phyloP scores from a whole-genome alignment of 2,113 vertebrate species.

The Triplophysa dalaica region DNA sequence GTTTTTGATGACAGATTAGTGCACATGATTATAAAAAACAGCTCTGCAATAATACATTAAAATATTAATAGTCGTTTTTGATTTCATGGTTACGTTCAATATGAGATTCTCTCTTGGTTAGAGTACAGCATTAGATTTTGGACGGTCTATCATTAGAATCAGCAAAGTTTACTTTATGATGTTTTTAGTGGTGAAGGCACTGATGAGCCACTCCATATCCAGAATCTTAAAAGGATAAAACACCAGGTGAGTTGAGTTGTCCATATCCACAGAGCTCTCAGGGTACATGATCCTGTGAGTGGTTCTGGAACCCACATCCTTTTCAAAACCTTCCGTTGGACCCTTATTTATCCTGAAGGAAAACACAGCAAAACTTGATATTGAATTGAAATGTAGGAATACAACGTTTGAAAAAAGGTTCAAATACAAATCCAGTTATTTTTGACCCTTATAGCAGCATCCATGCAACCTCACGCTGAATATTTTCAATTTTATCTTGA shows the following conservation, averaged over 20 bases:
- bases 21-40: no score
- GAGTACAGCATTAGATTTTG: no score
- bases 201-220: conserved; percentile 90
- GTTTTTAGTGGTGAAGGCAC: conserved; percentile 83
- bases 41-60: no score
- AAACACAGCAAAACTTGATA: not conserved
- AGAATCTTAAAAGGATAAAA: conserved; percentile 90
- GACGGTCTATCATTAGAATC: not conserved
- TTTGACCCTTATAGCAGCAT: no score
- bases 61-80: no score
- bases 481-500: no score
- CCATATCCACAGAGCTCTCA: conserved; percentile 86
- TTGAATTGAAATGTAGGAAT: not conserved
- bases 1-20: no score
- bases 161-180: conserved; percentile 82
- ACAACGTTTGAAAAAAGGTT: no score
- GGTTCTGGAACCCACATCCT: conserved; percentile 85
- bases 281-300: conserved; percentile 91
- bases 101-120: no score
- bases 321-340: conserved; percentile 81
- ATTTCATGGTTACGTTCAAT: no score
- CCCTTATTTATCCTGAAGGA: conserved; percentile 89
- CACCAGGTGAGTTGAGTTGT: conserved; percentile 82
- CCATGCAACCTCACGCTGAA: no score
- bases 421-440: no score